Conservation (phyloP, 2,113 vertebrate genomes). For the Perca schrenkii region DNA sequence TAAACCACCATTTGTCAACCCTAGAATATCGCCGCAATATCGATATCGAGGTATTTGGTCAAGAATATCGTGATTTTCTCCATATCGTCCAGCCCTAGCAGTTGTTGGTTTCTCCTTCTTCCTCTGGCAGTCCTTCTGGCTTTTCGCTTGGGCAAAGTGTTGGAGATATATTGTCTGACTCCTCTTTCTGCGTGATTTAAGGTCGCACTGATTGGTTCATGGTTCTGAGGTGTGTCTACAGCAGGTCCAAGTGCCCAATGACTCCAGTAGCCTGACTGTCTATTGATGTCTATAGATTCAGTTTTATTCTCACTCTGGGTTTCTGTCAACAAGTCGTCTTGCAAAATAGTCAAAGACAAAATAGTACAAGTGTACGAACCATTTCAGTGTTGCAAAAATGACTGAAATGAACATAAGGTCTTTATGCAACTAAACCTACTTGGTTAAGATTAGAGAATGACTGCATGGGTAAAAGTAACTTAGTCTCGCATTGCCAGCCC, state of each 20-base stretch:
- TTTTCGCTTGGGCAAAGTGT: neutral
- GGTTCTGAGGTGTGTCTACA: neutral
- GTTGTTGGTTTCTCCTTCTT: conserved; percentile 20
- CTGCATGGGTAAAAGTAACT: neutral
- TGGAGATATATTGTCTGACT: neutral
- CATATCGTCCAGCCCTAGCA: neutral
- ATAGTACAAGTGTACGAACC: no score
- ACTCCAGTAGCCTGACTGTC: neutral
- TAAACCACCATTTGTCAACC: no score
- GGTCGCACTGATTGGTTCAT: neutral
- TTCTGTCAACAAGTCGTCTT: neutral
- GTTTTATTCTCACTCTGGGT: no score
- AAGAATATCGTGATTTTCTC: no score
- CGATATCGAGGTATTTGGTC: no score
- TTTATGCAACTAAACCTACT: neutral
- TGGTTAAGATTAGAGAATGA: neutral
- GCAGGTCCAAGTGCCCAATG: neutral
- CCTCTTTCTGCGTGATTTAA: neutral
- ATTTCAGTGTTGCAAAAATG: neutral
- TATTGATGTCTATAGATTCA: no score
- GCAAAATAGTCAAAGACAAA: neutral
- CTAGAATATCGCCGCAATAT: no score
- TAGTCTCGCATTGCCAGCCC: no score
- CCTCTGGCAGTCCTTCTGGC: neutral
- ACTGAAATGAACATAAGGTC: neutral